Evolutionary conservation across 2,113 vertebrate species (phyloP), one percentile per base, ranked within the genome.

Genomic region (Macaca mulatta): DNA sequence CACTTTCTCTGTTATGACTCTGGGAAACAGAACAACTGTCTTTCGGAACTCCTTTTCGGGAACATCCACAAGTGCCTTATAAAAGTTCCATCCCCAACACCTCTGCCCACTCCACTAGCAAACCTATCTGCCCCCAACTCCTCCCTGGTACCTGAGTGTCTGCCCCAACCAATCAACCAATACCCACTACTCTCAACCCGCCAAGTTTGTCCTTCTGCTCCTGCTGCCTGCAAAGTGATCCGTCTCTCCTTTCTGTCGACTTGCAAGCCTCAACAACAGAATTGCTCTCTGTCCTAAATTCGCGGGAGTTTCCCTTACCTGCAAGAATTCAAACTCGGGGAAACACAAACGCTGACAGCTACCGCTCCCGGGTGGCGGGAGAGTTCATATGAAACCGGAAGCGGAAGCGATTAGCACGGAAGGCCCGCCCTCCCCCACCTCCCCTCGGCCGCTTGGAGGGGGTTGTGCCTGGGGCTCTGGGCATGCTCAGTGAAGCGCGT

Each of bases 361-460:
- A 2, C 14, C 1, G 17, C 18, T 1, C 14, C 10, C 52, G 0
- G 1, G 57, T 94, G 97, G 98, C 98, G 98, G 97, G 98, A 98
- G 91, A 96, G 59, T 97, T 96, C 88, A 4, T 79, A 74, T 5
- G 9, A 48, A 6, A 17, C 40, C 38, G 97, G 98, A 98, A 97
- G 70, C 96, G 90, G 97, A 97, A 96, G 38, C 23, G 8, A 14
- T 40, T 0, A 0, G 0, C 0, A 2, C 10, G 0, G 1, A 52
- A 27, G 27, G 3, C 82, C 80, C 93, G 77, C 84, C 35, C 48
- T 18, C 32, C 2, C 86, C 87, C 8, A 86, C 74, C 89, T 43
- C 2, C 74, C 11, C 12, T 1, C 30, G 30, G 67, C 67, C 0
- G 30, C 6, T 69, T 14, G 27, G 2, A 14, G 61, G 27, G 61